Evolutionary conservation across 2,888 invertebrate genomes (phyloP), one percentile per base, ranked within the genome.

Genomic region (Antheraea assamensis): DNA sequence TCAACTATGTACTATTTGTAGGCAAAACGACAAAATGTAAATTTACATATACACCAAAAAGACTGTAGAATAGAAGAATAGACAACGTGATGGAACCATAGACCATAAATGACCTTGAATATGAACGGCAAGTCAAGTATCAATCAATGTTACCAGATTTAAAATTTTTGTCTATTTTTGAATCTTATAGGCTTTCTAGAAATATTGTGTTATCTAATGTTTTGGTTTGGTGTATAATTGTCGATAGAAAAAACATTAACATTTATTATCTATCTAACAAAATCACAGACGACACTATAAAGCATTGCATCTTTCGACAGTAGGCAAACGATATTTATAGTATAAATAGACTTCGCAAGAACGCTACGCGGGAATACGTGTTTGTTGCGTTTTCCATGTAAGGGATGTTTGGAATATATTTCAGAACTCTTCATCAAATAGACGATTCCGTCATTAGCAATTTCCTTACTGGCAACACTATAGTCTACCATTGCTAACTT

Each of bases 51-150:
- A 49, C 3, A 52, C 7, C 52, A 52, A 52, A 52, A 31, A 31
- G 30, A 30, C 19, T 31, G 30, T 31, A 35, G n/a, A n/a, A 24
- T 73, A 31, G 70, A 74, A 72, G 30, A 73, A 78, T 77, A 77
- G 78, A 78, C 73, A 74, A 77, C 74, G 78, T 58, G 74, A 78
- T 76, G 76, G 71, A 76, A 79, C 78, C 88, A 90, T 87, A 90
- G 84, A 90, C 74, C 79, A 78, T 42, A 83, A 84, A 80, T 81
- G 89, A 88, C 91, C 91, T 92, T 91, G 90, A 91, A n/a, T n/a
- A n/a, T n/a, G n/a, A n/a, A n/a, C n/a, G n/a, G n/a, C n/a, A n/a
- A 52, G 17, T n/a, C 24, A 58, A 24, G n/a, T 13, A 24, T 58
- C 13, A 10, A 24, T 2, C 24, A 58, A 24, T 24, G 58, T 13